Evolutionary conservation across 2,888 invertebrate genomes (phyloP).

Genomic region (Dendrolimus pini): DNA sequence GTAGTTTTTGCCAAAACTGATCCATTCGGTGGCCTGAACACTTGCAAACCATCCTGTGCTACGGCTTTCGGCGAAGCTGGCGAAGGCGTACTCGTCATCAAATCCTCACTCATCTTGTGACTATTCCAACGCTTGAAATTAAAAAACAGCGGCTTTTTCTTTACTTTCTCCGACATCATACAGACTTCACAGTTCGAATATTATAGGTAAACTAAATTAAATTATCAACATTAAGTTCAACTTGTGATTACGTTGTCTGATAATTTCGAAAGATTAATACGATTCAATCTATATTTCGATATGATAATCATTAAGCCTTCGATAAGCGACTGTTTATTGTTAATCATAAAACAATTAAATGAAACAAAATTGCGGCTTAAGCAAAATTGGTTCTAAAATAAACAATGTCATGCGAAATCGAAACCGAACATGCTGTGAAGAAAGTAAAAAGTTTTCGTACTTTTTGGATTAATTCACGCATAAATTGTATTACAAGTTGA

Average conservation of each 20-base stretch:
- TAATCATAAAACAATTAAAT: not conserved
- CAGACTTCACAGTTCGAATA: conserved; percentile 18
- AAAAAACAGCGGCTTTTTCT: conserved; percentile 52
- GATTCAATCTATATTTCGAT: not conserved
- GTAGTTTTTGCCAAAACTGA: conserved; percentile 18
- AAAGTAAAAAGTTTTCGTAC: not conserved
- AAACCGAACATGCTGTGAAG: conserved; percentile 12
- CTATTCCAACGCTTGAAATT: conserved; percentile 52
- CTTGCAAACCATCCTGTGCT: conserved; percentile 13
- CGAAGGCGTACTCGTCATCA: conserved; percentile 6
- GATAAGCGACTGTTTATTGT: not conserved
- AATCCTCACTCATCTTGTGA: conserved; percentile 28
- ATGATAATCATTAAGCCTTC: not conserved
- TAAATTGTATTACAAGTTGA: conserved; percentile 3
- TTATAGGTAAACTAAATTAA: conserved; percentile 15
- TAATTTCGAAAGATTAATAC: conserved; percentile 8
- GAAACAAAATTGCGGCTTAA: not conserved
- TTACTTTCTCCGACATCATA: conserved; percentile 55
- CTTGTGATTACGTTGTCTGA: conserved; percentile 1
- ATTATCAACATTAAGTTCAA: conserved; percentile 3
- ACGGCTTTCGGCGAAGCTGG: conserved; percentile 11
- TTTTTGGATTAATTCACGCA: not conserved
- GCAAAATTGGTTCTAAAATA: not conserved
- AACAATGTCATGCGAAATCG: conserved; percentile 13
- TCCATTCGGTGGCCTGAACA: conserved; percentile 22